A percentile compares a stretch with the other conserved stretches of the same genome.
phyloP scores from a whole-genome alignment of 1,140 invertebrate genomes.

The Drosophila nigrodunni region DNA sequence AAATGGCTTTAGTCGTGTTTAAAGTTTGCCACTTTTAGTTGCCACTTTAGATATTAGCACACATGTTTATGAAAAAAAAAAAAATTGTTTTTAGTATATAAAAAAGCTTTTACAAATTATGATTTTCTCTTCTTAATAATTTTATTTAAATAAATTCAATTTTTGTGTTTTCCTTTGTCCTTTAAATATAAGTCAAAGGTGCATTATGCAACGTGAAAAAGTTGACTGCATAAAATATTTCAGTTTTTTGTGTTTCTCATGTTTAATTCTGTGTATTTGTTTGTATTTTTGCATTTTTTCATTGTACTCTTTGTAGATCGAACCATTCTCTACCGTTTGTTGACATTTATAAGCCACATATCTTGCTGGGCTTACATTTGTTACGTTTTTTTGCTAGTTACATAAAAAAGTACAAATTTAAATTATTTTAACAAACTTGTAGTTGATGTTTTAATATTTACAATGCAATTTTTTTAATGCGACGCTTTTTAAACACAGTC shows the following conservation, averaged over 20 bases:
- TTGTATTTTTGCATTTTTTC: slow-evolving; percentile 3
- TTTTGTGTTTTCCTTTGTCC: no score
- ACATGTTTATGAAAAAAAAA: no score
- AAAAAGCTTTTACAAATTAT: no score
- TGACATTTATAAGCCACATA: slow-evolving; percentile 38
- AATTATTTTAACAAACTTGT: background rate
- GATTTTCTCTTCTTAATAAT: no score
- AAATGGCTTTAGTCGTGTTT: background rate
- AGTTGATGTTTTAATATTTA: no score
- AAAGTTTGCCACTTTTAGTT: slow-evolving; percentile 2
- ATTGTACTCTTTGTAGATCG: background rate
- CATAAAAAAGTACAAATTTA: background rate
- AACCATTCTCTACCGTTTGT: slow-evolving; percentile 6
- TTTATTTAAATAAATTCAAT: no score
- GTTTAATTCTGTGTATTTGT: background rate
- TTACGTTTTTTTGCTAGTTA: background rate
- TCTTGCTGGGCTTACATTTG: slow-evolving; percentile 3
- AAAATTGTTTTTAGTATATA: no score
- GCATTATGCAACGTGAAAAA: no score
- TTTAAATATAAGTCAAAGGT: no score
- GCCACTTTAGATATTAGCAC: background rate
- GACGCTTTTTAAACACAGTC: no score
- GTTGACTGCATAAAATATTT: background rate
- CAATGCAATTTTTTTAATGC: no score
- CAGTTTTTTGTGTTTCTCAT: background rate